Percentiles rank a stretch among this genome's conserved stretches.
Evolutionary conservation across 2,797 vertebrate species (phyloP).

Genomic region (Mionectes olivaceus): DNA sequence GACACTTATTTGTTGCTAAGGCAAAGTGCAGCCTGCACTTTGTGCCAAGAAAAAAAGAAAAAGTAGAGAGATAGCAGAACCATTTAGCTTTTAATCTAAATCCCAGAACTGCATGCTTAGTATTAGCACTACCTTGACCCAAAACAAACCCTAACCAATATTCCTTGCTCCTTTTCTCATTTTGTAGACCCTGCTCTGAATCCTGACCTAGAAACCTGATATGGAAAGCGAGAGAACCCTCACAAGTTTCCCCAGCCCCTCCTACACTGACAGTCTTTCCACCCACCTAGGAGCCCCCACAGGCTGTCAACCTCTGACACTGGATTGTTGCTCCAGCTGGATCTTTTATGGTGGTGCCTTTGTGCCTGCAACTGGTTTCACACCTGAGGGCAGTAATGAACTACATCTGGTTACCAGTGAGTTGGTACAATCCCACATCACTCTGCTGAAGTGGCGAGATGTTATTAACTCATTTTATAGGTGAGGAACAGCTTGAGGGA

Average conservation of each 20-base stretch:
- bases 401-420: not conserved
- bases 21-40: not conserved
- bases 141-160: not conserved
- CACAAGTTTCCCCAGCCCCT: not conserved
- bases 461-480: not conserved
- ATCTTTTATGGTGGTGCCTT: not conserved
- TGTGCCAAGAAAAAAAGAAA: not conserved
- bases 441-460: not conserved
- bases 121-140: not conserved
- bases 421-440: not conserved
- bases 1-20: not conserved
- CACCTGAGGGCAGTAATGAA: conserved; percentile 35
- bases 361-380: conserved; percentile 8
- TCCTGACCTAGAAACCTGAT: not conserved
- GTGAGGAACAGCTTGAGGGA: not conserved
- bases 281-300: too few relatives aligned
- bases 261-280: not conserved
- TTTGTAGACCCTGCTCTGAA: not conserved
- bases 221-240: not conserved
- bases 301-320: not conserved
- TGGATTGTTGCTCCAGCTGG: not conserved
- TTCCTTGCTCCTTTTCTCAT: not conserved
- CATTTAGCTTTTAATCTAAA: not conserved
- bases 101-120: not conserved
- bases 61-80: not conserved